Evolutionary conservation across 2,888 invertebrate genomes (phyloP), one percentile per base, ranked within the genome.

Genomic region (Augiades crinisus): DNA sequence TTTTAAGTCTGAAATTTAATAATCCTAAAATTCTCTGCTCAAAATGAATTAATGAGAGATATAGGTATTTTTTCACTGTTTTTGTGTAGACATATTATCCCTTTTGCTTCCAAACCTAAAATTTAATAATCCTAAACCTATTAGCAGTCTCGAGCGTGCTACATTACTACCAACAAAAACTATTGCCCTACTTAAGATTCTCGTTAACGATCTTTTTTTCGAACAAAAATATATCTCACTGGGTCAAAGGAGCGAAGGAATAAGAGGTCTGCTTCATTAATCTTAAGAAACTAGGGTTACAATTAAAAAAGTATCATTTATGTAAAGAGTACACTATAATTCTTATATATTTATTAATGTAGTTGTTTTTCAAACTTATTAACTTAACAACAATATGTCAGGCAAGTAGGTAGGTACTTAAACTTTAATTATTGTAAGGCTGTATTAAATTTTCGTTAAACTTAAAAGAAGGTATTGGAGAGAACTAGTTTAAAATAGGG

Each of bases 231-330:
- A 40, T 40, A 31, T 22, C 8, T 30, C 31, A 33, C 14, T 31
- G 34, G 41, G 45, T 53, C 37, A 57, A 64, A 64, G 55, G 57
- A 54, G 53, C 40, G 55, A 63, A 63, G 58, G 54, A 55, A 54
- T 52, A 50, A 57, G 51, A 61, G 50, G 55, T 64, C 57, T 64
- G 64, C 46, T 59, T 65, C 70, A 71, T 72, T 72, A 72, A 60
- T 74, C 64, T 70, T 61, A 59, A 65, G 61, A 62, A 72, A 76
- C 68, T 67, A 68, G 59, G 60, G 68, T 68, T 59, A 58, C 58
- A 37, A 33, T 51, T 44, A 38, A 57, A 58, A 63, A 57, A 58
- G 55, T 54, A 56, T 50, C 40, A 46, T n/a, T n/a, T 52, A 53
- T 40, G 54, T 52, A 55, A 54, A 59, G 55, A 56, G 46, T 53